Evolutionary conservation across 2,888 invertebrate genomes (phyloP).

Genomic region (Andrena dorsata): DNA sequence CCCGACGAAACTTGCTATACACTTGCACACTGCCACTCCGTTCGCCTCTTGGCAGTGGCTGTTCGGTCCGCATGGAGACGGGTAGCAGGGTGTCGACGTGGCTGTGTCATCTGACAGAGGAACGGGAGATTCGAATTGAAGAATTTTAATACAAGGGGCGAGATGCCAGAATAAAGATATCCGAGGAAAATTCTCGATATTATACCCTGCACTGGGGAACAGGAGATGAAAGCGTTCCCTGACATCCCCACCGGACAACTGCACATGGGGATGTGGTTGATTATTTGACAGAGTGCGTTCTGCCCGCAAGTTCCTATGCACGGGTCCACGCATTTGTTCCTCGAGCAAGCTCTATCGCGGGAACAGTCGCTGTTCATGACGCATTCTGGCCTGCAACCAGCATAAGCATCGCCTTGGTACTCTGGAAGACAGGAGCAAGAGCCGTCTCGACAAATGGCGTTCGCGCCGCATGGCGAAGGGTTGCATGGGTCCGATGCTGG

Average conservation of each 20-base stretch:
- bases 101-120: conserved; percentile 71
- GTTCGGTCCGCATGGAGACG: conserved; percentile 93
- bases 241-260: conserved; percentile 89
- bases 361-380: conserved; percentile 84
- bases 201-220: conserved; percentile 86
- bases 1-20: conserved; percentile 90
- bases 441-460: conserved; percentile 86
- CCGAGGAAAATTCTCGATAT: conserved; percentile 66
- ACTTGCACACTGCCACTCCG: conserved; percentile 90
- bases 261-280: conserved; percentile 85
- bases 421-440: conserved; percentile 88
- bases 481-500: conserved; percentile 89
- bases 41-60: conserved; percentile 88
- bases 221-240: conserved; percentile 90
- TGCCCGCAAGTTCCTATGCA: conserved; percentile 86
- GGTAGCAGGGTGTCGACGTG: conserved; percentile 88
- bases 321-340: conserved; percentile 85
- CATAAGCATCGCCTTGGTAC: conserved; percentile 87
- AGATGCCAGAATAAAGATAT: not conserved
- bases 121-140: not conserved
- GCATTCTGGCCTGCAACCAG: conserved; percentile 84
- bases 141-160: too few species aligned
- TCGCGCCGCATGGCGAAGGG: conserved; percentile 88
- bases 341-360: conserved; percentile 84
- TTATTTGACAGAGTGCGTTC: conserved; percentile 85